A percentile compares a stretch with the other conserved stretches of the same genome.
Evolutionary conservation across 2,113 vertebrate genomes (phyloP).

Genomic region (Festucalex cinctus): DNA sequence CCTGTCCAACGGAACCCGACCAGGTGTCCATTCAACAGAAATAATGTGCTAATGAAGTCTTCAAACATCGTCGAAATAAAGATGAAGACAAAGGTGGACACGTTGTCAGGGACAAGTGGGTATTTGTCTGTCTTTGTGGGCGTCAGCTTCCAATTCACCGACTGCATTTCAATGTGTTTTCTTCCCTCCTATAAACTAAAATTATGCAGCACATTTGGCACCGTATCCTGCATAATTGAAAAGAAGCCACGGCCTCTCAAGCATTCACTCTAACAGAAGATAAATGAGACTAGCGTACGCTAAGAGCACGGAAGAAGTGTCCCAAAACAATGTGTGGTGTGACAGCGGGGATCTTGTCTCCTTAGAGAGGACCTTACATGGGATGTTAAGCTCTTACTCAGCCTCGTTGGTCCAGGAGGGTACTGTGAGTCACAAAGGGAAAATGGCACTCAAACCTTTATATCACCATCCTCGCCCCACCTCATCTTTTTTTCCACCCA

Average conservation of each 20-base stretch:
- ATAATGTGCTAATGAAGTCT: neutral
- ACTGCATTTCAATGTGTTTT: neutral
- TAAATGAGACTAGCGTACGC: conserved; percentile 21
- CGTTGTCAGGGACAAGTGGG: neutral
- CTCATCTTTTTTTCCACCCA: conserved; percentile 32
- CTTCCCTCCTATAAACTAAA: neutral
- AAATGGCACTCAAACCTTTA: conserved; percentile 23
- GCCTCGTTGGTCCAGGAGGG: conserved; percentile 19
- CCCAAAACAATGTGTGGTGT: conserved; percentile 13
- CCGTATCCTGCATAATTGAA: conserved; percentile 28
- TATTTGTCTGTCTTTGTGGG: neutral
- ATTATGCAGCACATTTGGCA: neutral
- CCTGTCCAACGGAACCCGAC: neutral
- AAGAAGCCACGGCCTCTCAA: conserved; percentile 18
- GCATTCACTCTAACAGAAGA: conserved; percentile 21
- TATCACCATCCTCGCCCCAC: conserved; percentile 14
- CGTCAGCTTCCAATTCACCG: neutral
- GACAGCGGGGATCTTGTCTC: conserved; percentile 22
- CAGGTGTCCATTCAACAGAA: neutral
- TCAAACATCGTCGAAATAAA: neutral
- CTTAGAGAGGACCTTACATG: conserved; percentile 25
- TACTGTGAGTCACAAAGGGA: conserved; percentile 27
- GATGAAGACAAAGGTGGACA: neutral
- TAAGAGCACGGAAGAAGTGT: neutral
- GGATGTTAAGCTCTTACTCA: conserved; percentile 27